Conservation (phyloP, 2,888 invertebrate species). For the Drosophila infuscata region DNA sequence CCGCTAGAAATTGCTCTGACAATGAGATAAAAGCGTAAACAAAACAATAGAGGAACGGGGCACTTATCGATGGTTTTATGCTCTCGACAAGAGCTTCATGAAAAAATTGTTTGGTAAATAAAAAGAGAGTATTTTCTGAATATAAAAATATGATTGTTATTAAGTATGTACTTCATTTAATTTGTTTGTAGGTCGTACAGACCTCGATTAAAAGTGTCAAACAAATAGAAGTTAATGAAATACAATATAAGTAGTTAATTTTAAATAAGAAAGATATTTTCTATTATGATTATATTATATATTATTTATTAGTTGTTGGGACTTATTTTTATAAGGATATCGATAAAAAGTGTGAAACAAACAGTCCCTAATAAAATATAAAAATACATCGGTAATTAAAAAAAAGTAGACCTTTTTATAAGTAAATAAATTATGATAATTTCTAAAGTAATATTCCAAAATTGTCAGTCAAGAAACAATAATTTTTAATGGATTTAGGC, state of each 20-base stretch:
- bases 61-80: conserved; percentile 14
- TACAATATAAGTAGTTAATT: not conserved
- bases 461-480: not conserved
- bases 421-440: not conserved
- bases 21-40: conserved; percentile 51
- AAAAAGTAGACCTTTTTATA: not conserved
- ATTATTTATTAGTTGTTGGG: too few species aligned
- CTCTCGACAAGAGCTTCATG: conserved; percentile 4
- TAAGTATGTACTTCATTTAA: not conserved
- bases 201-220: not conserved
- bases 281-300: too few species aligned
- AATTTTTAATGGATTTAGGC: not conserved
- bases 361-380: too few species aligned
- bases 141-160: not conserved
- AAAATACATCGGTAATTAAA: not conserved
- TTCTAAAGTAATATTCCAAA: not conserved
- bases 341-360: too few species aligned
- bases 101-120: not conserved
- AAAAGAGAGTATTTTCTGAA: not conserved
- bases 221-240: not conserved
- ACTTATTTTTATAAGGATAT: too few species aligned
- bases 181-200: not conserved
- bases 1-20: conserved; percentile 33
- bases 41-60: conserved; percentile 37
- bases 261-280: not conserved